Base-by-base conservation (phyloP, 2,888 invertebrate genomes). In the Diplazon laetatorius region DNA sequence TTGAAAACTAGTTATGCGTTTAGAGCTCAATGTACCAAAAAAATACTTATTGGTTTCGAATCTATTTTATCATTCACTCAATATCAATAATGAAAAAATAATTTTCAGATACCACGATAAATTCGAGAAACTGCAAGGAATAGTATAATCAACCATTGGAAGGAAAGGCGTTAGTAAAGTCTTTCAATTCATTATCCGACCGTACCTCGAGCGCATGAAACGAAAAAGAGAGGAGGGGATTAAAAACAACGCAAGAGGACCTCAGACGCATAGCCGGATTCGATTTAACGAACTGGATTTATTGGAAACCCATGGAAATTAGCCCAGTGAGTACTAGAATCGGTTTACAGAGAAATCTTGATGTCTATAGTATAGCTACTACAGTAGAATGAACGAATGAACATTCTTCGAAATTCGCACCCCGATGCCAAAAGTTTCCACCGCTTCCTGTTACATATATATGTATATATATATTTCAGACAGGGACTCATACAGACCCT, bases 261-360 rank as follows among this genome's bases (percentile, higher is more conserved):
- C n/a, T 30, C 30, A 30, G 55, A 20, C 14, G 22, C 37, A 55
- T 46, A 72, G 65, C 66, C 39, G 50, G 57, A 73, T 66, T 59
- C 73, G 59, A 66, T 66, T 66, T 59, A 73, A 59, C 65, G 48
- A 65, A 50, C 48, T 50, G 73, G 59, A 74, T 74, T 66, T 59
- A 74, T 74, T 59, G 73, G 48, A 35, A 74, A 50, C 46, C 48
- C 50, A 60, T 73, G 59, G 65, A 66, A 73, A 72, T 72, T 73
- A 66, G 59, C 65, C 22, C 57, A 30, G 42, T 10, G 59, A 25
- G 66, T 25, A 44, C 20, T 50, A 42, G 42, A 9, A 22, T 25
- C 22, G 39, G 57, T 57, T 39, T 73, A 39, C 65, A 73, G 48
- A 18, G 37, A 30, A 25, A 55, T n/a, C 30, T 30, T 6, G 52